Conservation (phyloP, 2,113 vertebrate genomes). For the Campylomormyrus tamandua region DNA sequence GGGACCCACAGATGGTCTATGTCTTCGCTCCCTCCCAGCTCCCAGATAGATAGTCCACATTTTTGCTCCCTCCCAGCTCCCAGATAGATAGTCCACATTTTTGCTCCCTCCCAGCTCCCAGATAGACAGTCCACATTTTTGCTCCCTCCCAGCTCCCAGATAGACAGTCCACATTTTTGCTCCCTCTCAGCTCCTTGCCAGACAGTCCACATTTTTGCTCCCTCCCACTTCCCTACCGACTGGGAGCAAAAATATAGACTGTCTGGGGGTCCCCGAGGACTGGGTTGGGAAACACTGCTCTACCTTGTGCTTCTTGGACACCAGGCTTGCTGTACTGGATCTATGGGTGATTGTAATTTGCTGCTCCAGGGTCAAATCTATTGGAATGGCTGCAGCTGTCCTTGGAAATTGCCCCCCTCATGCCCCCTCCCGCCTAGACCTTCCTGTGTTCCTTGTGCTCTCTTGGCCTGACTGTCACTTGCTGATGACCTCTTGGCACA, state of each 20-base stretch:
- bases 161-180: neutral
- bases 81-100: neutral
- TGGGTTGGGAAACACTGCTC: neutral
- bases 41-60: neutral
- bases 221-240: neutral
- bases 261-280: neutral
- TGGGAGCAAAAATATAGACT: neutral
- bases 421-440: neutral
- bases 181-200: neutral
- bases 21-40: neutral
- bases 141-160: neutral
- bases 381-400: neutral
- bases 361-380: neutral
- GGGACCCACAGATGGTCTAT: neutral
- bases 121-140: neutral
- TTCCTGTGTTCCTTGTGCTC: neutral
- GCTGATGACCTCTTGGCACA: neutral
- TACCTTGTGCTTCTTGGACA: neutral
- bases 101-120: neutral
- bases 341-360: neutral
- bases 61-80: neutral
- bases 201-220: too few species aligned
- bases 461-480: neutral
- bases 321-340: neutral
- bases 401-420: neutral